Conservation (phyloP, 2,113 vertebrate species). For the Azemiops feae region DNA sequence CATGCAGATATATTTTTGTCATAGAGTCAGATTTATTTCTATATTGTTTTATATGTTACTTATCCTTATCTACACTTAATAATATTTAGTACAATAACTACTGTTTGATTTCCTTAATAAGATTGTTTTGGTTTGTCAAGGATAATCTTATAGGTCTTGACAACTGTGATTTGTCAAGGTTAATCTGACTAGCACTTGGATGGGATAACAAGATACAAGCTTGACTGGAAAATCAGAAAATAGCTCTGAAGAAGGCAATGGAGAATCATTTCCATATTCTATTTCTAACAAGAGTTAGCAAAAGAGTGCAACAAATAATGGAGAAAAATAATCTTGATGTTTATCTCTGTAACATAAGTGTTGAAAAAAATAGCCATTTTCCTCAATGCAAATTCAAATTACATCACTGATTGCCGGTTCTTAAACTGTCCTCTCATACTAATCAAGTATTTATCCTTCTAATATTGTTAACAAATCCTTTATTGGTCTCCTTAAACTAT, state of each 20-base stretch:
- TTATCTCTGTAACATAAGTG: background rate
- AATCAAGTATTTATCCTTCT: background rate
- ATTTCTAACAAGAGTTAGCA: background rate
- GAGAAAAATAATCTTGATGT: background rate
- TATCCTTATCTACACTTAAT: background rate
- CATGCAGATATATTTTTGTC: background rate
- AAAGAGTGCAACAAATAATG: background rate
- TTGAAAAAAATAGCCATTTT: background rate
- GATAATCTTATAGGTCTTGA: background rate
- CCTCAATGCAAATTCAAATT: background rate
- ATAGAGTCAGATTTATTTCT: background rate
- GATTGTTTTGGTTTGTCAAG: background rate
- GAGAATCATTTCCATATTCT: background rate
- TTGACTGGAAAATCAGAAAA: background rate
- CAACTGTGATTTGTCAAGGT: background rate
- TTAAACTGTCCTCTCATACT: background rate
- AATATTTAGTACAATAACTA: background rate
- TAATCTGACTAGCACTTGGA: background rate
- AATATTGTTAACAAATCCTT: background rate
- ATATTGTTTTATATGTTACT: background rate
- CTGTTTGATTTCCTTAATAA: background rate
- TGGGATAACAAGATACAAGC: background rate
- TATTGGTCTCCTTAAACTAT: background rate
- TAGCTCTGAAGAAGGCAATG: background rate
- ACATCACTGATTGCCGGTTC: background rate